Percentiles rank a stretch among this genome's conserved stretches.
phyloP scores from a whole-genome alignment of 2,113 vertebrate species.

The Tragelaphus scriptus region DNA sequence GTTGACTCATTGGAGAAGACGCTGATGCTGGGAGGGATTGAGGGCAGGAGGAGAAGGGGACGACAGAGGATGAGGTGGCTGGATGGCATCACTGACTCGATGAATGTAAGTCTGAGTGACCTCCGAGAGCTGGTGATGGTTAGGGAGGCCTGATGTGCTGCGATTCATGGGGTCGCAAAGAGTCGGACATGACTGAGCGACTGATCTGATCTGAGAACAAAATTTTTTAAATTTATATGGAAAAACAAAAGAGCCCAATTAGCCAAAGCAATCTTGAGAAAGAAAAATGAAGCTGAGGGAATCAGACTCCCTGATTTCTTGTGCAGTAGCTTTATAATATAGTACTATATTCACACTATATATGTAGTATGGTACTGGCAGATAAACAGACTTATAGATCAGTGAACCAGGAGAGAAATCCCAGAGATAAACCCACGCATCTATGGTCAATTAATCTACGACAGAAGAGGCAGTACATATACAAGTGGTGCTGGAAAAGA shows the following conservation, averaged over 20 bases:
- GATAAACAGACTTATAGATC: not conserved
- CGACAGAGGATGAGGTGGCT: no score
- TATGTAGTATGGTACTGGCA: not conserved
- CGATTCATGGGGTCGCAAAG: no score
- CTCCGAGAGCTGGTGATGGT: no score
- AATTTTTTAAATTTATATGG: not conserved
- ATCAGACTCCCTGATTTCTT: not conserved
- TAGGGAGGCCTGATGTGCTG: no score
- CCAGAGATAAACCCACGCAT: not conserved
- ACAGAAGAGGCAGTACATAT: fast-evolving
- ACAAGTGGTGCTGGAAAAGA: not conserved
- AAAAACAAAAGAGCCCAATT: not conserved
- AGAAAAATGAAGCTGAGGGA: not conserved
- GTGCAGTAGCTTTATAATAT: not conserved
- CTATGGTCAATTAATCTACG: not conserved
- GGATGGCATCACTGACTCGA: no score
- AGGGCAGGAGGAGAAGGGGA: no score
- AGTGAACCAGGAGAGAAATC: not conserved
- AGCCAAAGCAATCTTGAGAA: not conserved
- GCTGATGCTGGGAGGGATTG: no score
- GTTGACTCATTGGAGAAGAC: no score
- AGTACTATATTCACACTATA: not conserved
- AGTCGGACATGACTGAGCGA: no score
- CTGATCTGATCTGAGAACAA: no score
- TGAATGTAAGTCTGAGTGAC: no score